Evolutionary conservation across 2,113 vertebrate genomes (phyloP).

Genomic region (Arvicanthis niloticus): DNA sequence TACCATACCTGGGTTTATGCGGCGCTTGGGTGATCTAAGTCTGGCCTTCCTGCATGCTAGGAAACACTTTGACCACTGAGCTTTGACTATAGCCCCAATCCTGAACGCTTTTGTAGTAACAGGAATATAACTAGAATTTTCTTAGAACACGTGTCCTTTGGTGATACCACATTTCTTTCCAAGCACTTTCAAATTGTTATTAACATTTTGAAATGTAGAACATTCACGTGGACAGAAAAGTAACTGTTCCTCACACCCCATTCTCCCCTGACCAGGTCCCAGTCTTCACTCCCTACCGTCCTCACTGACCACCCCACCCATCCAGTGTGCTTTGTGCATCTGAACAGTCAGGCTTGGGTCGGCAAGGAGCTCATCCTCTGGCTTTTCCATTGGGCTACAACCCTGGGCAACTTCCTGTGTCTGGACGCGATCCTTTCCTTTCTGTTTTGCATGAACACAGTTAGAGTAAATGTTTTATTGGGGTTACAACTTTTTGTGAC

Average conservation of each 20-base stretch:
- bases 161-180: not conserved
- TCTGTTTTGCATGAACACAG: not conserved
- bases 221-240: not conserved
- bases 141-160: not conserved
- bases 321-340: accelerated
- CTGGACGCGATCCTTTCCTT: not conserved
- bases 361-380: not conserved
- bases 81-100: not conserved
- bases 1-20: not conserved
- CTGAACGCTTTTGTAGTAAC: not conserved
- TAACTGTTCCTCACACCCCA: not conserved
- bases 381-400: not conserved
- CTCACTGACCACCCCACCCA: not conserved
- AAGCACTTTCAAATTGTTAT: constrained; percentile 12
- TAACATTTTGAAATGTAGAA: not conserved
- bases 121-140: not conserved
- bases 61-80: not conserved
- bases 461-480: not conserved
- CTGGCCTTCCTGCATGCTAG: not conserved
- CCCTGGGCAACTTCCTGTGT: not conserved
- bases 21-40: not conserved
- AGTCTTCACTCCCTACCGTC: accelerated
- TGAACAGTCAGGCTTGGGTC: not conserved
- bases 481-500: not conserved
- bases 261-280: not conserved